Conservation (phyloP, 2,113 vertebrate species). For the Pseudorasbora parva region DNA sequence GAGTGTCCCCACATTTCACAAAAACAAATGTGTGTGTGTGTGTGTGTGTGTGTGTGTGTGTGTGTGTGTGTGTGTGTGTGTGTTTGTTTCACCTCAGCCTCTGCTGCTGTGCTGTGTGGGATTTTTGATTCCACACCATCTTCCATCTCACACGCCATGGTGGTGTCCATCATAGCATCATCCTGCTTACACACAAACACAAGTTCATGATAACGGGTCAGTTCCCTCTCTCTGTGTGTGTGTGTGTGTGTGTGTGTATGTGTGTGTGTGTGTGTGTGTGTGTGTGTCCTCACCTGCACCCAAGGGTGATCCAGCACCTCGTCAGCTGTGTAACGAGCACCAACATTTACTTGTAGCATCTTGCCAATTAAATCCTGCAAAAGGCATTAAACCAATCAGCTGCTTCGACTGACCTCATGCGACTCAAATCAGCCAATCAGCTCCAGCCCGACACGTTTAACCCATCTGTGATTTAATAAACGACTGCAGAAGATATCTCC, state of each 20-base stretch:
- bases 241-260: background rate
- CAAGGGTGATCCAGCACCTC: conserved; percentile 93
- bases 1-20: no score
- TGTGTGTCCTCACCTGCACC: conserved; percentile 87
- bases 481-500: no score
- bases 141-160: conserved; percentile 84
- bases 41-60: background rate
- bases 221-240: background rate
- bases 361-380: conserved; percentile 92
- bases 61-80: background rate
- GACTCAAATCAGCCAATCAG: background rate
- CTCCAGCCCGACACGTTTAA: background rate
- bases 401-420: no score
- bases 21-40: background rate
- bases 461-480: no score
- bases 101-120: conserved; percentile 15
- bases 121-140: conserved; percentile 10
- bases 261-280: background rate
- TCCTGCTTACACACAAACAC: conserved; percentile 71
- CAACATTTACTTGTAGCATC: conserved; percentile 96
- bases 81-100: conserved; percentile 27
- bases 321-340: conserved; percentile 91
- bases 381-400: conserved; percentile 49
- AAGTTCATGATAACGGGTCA: background rate
- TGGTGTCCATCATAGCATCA: conserved; percentile 86